Evolutionary conservation across 2,113 vertebrate species (phyloP).

Genomic region (Nothoprocta perdicaria): DNA sequence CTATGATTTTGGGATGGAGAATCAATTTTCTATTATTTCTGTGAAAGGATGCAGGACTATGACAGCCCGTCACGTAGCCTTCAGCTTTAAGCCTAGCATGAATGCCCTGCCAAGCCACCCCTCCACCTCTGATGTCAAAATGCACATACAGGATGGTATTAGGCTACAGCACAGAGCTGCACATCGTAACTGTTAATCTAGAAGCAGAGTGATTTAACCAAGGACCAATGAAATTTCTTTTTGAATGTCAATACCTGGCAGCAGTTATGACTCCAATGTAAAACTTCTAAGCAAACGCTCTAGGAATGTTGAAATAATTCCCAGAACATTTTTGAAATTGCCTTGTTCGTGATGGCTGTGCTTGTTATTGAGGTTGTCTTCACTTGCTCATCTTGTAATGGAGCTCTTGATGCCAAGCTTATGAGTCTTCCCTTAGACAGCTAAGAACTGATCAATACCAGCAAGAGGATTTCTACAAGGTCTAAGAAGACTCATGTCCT

Average conservation of each 20-base stretch:
- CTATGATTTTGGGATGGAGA: constrained; percentile 19
- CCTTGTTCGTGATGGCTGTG: not conserved
- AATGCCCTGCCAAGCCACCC: constrained; percentile 13
- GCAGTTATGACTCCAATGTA: not conserved
- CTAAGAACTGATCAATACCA: fast-evolving
- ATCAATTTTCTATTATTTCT: constrained; percentile 31
- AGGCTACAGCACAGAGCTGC: not conserved
- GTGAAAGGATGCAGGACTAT: not conserved
- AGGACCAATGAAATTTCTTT: not conserved
- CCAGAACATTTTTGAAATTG: not conserved
- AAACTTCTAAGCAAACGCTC: not conserved
- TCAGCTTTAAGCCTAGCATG: not conserved
- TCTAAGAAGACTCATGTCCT: not conserved
- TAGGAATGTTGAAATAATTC: not conserved
- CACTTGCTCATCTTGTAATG: not conserved
- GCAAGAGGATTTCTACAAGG: not conserved
- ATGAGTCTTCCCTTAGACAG: not conserved
- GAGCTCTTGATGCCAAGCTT: not conserved
- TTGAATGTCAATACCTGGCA: constrained; percentile 6
- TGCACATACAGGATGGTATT: not conserved
- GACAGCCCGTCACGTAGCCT: not conserved
- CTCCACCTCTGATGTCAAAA: constrained; percentile 13
- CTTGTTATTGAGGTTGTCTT: constrained; percentile 6
- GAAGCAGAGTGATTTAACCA: not conserved
- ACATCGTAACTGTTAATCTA: not conserved